Percentiles rank a stretch among this genome's conserved stretches.
These are phyloP conservation scores for Epinotia nisella DNA, from an alignment of 2,888 invertebrate genomes.

Conservation along the genomic window DNA sequence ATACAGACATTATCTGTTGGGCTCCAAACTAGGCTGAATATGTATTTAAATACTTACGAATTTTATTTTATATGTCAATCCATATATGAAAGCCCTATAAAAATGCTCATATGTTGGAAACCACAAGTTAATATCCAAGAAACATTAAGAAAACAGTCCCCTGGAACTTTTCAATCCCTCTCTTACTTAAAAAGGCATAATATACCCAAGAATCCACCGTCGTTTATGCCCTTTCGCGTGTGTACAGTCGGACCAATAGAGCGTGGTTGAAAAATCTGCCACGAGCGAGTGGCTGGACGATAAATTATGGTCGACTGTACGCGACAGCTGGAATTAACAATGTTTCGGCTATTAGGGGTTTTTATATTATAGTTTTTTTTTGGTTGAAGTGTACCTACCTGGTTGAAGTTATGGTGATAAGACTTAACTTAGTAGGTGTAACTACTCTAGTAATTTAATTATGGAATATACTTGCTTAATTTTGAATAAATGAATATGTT, in stretches of 20 bases:
- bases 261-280: conserved; percentile 43
- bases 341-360: conserved; percentile 28
- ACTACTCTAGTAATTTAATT: too few species aligned
- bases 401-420: background rate
- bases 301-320: conserved; percentile 41
- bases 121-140: background rate
- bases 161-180: conserved; percentile 17
- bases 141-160: conserved; percentile 13
- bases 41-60: too few species aligned
- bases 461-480: too few species aligned
- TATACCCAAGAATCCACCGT: background rate
- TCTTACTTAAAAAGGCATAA: background rate
- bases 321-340: conserved; percentile 42
- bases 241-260: conserved; percentile 38
- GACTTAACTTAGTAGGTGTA: background rate
- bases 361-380: conserved; percentile 19
- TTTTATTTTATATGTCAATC: too few species aligned
- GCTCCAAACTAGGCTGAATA: too few species aligned
- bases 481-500: too few species aligned
- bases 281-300: conserved; percentile 30
- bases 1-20: too few species aligned
- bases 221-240: background rate
- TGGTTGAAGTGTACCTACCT: background rate
- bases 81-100: background rate
- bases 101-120: background rate